These are phyloP conservation scores for Metridium senile DNA, from an alignment of 92 coral and sea anemone species.

Conservation along the genomic window DNA sequence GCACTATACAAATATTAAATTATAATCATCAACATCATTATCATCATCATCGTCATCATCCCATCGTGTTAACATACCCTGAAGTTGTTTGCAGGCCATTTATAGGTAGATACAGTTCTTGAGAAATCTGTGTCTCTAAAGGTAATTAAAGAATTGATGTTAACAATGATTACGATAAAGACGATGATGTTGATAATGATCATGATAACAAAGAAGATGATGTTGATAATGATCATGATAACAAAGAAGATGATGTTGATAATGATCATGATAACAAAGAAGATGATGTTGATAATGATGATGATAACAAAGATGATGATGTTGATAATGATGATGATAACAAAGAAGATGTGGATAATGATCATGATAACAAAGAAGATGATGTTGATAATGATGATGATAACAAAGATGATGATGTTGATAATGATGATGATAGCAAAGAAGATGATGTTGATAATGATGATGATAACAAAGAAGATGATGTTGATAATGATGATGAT, in stretches of 20 bases:
- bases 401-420: no score
- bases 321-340: no score
- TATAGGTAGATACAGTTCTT: slow-evolving; percentile 27
- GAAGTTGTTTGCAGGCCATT: slow-evolving; percentile 39
- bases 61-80: slow-evolving; percentile 27
- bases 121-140: background rate
- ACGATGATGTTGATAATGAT: background rate
- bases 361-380: no score
- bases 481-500: no score
- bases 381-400: no score
- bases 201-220: background rate
- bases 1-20: no score
- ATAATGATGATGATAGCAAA: no score
- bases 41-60: background rate
- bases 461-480: no score
- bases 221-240: background rate
- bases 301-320: no score
- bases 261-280: background rate
- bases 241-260: background rate
- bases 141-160: background rate
- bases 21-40: background rate
- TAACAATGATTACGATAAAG: background rate
- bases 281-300: no score
- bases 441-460: no score
- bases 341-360: no score